Percentiles rank a stretch among this genome's conserved stretches.
These are phyloP conservation scores for Cyprinodon tularosa DNA, from an alignment of 2,113 vertebrate genomes.

Conservation along the genomic window DNA sequence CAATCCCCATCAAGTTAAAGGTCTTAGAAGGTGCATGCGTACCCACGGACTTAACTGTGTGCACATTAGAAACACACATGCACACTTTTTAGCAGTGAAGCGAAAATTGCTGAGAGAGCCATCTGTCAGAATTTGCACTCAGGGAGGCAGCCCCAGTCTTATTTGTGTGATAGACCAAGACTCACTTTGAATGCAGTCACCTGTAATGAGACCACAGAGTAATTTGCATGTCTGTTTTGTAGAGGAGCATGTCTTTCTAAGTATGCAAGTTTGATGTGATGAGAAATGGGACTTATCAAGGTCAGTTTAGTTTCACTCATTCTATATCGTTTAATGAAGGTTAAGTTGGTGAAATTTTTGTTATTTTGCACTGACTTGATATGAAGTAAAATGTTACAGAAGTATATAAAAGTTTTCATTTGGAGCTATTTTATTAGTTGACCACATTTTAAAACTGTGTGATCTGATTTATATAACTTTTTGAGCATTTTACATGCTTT, in stretches of 20 bases:
- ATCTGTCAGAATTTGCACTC: slow-evolving; percentile 55
- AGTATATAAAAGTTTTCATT: background rate
- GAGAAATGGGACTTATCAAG: background rate
- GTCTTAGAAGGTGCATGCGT: slow-evolving; percentile 11
- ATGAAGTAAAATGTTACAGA: background rate
- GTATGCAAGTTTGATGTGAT: background rate
- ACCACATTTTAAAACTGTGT: background rate
- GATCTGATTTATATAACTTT: background rate
- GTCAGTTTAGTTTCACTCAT: background rate
- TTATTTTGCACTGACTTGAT: background rate
- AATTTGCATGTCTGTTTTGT: background rate
- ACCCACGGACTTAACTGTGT: background rate
- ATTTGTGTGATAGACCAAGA: slow-evolving; percentile 48
- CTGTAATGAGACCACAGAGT: slow-evolving; percentile 38
- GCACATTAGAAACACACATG: background rate
- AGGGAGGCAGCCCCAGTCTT: slow-evolving; percentile 14
- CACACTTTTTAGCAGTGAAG: slow-evolving; percentile 26
- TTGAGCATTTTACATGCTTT: too few relatives aligned
- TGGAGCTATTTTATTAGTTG: background rate
- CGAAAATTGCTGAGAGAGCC: slow-evolving; percentile 54
- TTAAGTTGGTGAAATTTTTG: background rate
- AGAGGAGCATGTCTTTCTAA: background rate
- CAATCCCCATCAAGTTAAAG: slow-evolving; percentile 42
- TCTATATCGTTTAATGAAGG: background rate
- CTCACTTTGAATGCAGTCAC: slow-evolving; percentile 40